phyloP scores from a whole-genome alignment of 2,797 vertebrate genomes.

The Pipistrellus kuhlii region DNA sequence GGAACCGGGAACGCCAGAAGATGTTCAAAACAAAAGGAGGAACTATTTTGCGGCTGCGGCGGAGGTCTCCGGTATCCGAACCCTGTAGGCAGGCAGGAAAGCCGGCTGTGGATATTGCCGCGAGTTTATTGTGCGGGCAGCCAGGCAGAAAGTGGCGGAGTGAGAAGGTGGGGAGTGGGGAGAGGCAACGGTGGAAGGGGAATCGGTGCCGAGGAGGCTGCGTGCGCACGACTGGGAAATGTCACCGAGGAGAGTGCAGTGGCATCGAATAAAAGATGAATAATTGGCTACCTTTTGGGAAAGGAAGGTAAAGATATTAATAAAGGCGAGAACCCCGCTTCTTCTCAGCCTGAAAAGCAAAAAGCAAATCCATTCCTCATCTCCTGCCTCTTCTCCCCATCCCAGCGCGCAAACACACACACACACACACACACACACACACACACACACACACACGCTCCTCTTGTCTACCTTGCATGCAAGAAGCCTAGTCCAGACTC shows the following conservation, averaged over 20 bases:
- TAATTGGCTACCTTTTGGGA: constrained; percentile 58
- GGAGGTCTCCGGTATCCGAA: constrained; percentile 46
- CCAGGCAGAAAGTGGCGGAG: constrained; percentile 66
- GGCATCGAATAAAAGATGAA: constrained; percentile 69
- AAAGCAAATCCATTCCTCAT: constrained; percentile 64
- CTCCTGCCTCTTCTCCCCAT: constrained; percentile 12
- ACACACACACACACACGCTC: neutral
- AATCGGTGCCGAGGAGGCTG: constrained; percentile 52
- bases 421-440: neutral
- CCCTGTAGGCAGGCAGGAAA: constrained; percentile 12
- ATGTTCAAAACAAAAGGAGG: constrained; percentile 65
- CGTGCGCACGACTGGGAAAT: constrained; percentile 20
- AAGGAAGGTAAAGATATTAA: constrained; percentile 61
- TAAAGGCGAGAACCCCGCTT: constrained; percentile 40
- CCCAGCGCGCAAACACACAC: neutral
- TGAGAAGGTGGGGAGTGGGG: constrained; percentile 56
- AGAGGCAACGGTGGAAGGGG: neutral
- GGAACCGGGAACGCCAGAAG: neutral
- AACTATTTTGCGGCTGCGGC: neutral
- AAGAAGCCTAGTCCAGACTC: constrained; percentile 73
- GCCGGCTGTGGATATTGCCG: constrained; percentile 57
- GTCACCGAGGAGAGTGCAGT: constrained; percentile 66
- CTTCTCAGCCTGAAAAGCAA: constrained; percentile 63
- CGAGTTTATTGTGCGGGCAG: constrained; percentile 63
- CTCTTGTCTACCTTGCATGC: constrained; percentile 41